Conservation (phyloP, 1,140 invertebrate species). For the Bombyx mori region DNA sequence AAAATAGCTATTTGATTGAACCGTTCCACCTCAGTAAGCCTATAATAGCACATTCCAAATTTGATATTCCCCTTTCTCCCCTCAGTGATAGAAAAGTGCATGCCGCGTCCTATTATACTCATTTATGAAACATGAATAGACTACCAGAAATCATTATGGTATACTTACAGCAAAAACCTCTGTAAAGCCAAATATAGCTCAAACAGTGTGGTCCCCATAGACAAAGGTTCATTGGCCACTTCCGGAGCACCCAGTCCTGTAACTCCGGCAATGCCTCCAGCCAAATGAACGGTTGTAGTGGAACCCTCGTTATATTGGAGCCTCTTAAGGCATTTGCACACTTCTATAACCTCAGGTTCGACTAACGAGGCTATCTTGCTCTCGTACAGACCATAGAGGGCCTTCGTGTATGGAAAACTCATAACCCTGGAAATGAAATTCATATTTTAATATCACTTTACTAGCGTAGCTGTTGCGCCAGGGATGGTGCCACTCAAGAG, state of each 20-base stretch:
- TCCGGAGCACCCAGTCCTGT: conserved; percentile 52
- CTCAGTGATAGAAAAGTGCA: no score
- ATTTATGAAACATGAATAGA: no score
- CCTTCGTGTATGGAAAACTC: conserved; percentile 79
- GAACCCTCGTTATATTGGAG: conserved; percentile 56
- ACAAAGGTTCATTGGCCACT: conserved; percentile 74
- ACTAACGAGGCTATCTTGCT: conserved; percentile 80
- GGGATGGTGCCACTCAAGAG: no score
- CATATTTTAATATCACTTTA: background rate
- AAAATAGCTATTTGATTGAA: no score
- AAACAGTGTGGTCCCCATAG: conserved; percentile 89
- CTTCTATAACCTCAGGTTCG: conserved; percentile 78
- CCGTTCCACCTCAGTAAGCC: no score
- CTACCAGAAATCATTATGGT: background rate
- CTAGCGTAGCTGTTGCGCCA: no score
- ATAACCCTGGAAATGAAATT: conserved; percentile 72
- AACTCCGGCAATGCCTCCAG: conserved; percentile 69
- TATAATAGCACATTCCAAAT: no score
- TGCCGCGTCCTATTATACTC: no score
- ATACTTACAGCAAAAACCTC: conserved; percentile 77
- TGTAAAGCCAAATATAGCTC: conserved; percentile 92
- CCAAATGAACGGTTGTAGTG: conserved; percentile 48
- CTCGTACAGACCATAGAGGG: conserved; percentile 83
- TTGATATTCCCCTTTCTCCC: no score
- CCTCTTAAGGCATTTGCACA: conserved; percentile 82